Base-by-base conservation (phyloP, 2,113 vertebrate genomes). In the Perca fluviatilis region DNA sequence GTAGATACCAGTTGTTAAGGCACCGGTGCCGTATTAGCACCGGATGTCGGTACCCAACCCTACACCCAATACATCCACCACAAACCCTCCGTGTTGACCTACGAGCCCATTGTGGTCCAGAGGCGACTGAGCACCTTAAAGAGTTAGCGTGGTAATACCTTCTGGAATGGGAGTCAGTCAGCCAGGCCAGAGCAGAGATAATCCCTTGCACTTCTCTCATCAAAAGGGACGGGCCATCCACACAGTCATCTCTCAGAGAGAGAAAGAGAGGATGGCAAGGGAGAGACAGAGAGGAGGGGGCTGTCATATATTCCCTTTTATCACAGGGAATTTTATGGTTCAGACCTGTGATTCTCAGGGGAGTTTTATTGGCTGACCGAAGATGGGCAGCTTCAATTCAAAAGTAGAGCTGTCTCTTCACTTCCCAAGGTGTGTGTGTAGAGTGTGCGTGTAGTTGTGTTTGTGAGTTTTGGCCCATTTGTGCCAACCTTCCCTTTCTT, bases 251-350 rank as follows among this genome's bases (percentile, higher is more conserved):
- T 86, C 82, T 23, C 70, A 46, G 84, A 50, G 77, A 74, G 84
- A 63, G 73, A 47, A 67, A 36, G 72, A 51, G 76, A 64, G 4
- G 61, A 6, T 25, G 10, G 4, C 27, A 4, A 27, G 14, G n/a
- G 33, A 0, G 64, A 50, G 18, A 1, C 0, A 9, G 67, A 40
- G 71, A 58, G 61, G 69, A 21, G 62, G 62, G n/a, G 77, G 69
- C 68, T 86, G 89, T 89, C 89, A 91, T 87, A 89, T 87, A 90
- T 84, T 90, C 89, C 85, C 85, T 91, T 10, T 92, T 92, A 91
- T 94, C 90, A 87, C 58, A 5, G 67, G 82, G 74, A 91, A 86
- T 91, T 91, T 93, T 91, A 92, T 62, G 88, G 88, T 84, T 84
- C 83, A 92, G 86, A 86, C 85, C 71, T 81, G 88, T 91, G 90